Conservation (phyloP, 2,113 vertebrate genomes). For the Barnardius zonarius region DNA sequence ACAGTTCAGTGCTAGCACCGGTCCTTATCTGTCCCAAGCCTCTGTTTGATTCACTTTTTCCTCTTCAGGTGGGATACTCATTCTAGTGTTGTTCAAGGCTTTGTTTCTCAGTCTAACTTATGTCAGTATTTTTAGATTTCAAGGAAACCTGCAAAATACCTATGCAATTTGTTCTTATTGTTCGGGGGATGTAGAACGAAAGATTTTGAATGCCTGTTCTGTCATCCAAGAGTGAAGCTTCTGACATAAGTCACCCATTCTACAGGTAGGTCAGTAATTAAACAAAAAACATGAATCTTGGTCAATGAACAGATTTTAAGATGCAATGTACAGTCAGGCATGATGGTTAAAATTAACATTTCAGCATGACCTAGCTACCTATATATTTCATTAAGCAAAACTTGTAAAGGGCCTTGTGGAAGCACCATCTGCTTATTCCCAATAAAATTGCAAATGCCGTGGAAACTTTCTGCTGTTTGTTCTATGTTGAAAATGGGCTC, state of each 20-base stretch:
- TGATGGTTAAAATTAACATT: constrained; percentile 17
- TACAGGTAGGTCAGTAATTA: not conserved
- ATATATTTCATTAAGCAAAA: not conserved
- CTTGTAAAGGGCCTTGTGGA: constrained; percentile 3
- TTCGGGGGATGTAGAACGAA: not conserved
- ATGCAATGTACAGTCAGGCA: not conserved
- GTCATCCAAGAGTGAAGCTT: not conserved
- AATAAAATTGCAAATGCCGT: not conserved
- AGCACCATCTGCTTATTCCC: constrained; percentile 25
- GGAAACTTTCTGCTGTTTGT: constrained; percentile 7
- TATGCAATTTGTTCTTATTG: not conserved
- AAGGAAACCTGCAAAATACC: not conserved
- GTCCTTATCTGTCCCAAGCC: not conserved
- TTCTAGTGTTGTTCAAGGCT: not conserved
- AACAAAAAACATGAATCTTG: not conserved
- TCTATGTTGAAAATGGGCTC: not conserved
- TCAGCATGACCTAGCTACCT: not conserved
- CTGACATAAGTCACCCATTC: not conserved
- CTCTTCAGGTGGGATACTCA: not conserved
- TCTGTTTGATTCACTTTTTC: not conserved
- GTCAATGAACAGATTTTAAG: not conserved
- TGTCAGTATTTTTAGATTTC: not conserved
- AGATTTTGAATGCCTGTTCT: not conserved
- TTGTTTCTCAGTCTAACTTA: not conserved
- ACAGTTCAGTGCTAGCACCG: not conserved